A percentile compares a stretch with the other conserved stretches of the same genome.
These are phyloP conservation scores for Lepas anatifera DNA, from an alignment of 2,888 invertebrate genomes.

Conservation along the genomic window DNA sequence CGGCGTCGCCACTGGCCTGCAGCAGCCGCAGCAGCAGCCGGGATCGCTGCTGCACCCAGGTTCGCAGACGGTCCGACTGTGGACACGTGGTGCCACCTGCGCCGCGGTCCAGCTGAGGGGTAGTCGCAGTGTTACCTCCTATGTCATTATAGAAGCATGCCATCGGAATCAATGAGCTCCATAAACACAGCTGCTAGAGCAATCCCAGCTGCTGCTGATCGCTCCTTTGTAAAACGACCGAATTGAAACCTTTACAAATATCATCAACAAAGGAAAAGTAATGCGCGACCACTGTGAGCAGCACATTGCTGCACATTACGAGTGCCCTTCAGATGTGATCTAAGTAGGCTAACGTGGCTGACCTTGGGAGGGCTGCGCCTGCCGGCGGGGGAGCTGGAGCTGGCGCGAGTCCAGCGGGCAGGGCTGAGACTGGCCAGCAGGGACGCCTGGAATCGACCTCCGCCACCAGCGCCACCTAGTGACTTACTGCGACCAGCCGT, in stretches of 20 bases:
- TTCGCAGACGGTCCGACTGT: constrained; percentile 61
- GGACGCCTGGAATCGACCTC: constrained; percentile 40
- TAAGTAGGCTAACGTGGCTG: too few relatives aligned
- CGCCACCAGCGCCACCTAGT: constrained; percentile 22
- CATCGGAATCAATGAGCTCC: too few relatives aligned
- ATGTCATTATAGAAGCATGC: too few relatives aligned
- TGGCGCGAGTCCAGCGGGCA: constrained; percentile 71
- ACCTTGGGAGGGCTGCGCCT: constrained; percentile 28
- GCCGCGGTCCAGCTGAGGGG: constrained; percentile 30
- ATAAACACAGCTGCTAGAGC: too few relatives aligned
- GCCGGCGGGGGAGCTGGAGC: constrained; percentile 14
- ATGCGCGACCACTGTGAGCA: too few relatives aligned
- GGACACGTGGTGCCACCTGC: background rate
- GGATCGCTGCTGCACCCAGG: constrained; percentile 84
- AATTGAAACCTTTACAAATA: too few relatives aligned
- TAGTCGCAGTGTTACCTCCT: too few relatives aligned
- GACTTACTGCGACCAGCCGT: constrained; percentile 20
- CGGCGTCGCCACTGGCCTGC: constrained; percentile 39
- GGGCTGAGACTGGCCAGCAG: constrained; percentile 90
- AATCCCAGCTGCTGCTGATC: too few relatives aligned
- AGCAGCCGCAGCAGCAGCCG: constrained; percentile 42
- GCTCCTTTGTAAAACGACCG: too few relatives aligned
- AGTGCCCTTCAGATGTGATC: too few relatives aligned
- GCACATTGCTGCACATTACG: too few relatives aligned
- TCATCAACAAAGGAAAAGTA: too few relatives aligned